Evolutionary conservation across 2,113 vertebrate genomes (phyloP).

Genomic region (Porphyrio hochstetteri): DNA sequence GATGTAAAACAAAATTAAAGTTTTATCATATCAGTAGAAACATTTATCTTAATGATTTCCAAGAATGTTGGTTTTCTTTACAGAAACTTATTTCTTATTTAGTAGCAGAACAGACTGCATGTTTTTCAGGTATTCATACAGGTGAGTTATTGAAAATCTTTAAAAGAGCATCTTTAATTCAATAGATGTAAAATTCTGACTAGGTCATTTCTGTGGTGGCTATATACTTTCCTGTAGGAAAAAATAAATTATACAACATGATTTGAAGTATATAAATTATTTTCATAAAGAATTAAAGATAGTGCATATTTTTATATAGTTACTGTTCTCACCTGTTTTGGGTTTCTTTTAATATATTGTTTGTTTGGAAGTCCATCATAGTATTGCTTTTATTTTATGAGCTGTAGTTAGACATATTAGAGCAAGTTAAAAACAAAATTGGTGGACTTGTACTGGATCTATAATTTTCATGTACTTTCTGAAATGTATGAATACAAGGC

Average conservation of each 20-base stretch:
- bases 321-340: rapidly evolving
- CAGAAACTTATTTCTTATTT: not conserved
- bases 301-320: not conserved
- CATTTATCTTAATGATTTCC: not conserved
- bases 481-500: not conserved
- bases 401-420: not conserved
- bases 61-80: not conserved
- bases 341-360: not conserved
- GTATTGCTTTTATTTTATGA: not conserved
- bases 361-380: not conserved
- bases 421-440: not conserved
- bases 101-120: not conserved
- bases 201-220: not conserved
- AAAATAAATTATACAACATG: not conserved
- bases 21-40: not conserved
- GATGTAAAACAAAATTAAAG: not conserved
- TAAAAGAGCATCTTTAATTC: not conserved
- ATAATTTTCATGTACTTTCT: not conserved
- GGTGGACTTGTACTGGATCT: not conserved
- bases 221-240: not conserved
- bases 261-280: not conserved
- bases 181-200: not conserved
- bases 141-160: not conserved
- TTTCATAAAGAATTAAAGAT: not conserved
- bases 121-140: not conserved